Conservation (phyloP, 2,888 invertebrate genomes). For the Belgica antarctica region DNA sequence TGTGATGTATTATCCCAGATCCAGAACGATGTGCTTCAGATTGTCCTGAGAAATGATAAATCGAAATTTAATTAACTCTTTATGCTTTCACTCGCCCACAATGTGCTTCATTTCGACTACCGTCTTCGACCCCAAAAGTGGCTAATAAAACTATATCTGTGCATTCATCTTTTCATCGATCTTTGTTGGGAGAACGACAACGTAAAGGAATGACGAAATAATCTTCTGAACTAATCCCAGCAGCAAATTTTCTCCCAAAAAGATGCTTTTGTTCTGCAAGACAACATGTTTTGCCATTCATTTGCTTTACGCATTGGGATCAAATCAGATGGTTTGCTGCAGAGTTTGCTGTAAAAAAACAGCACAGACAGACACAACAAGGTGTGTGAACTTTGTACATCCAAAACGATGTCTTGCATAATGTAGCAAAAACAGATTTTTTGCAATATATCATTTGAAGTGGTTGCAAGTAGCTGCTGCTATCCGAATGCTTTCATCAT, state of each 20-base stretch:
- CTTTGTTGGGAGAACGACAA: constrained; percentile 8
- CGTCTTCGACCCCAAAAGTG: neutral
- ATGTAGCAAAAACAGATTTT: constrained; percentile 11
- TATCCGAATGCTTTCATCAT: neutral
- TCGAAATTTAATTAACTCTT: constrained; percentile 42
- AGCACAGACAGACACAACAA: neutral
- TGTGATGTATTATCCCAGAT: neutral
- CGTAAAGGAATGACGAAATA: neutral
- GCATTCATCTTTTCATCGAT: too few relatives aligned
- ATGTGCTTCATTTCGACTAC: neutral
- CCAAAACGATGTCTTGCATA: constrained; percentile 12
- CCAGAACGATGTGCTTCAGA: neutral
- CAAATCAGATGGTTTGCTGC: neutral
- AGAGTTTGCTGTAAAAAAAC: neutral
- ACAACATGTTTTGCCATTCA: constrained; percentile 12
- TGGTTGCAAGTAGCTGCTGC: constrained; percentile 26
- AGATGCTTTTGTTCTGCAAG: neutral
- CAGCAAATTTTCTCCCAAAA: neutral
- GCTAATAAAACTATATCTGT: too few relatives aligned
- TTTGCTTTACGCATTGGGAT: neutral
- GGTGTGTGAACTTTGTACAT: constrained; percentile 14
- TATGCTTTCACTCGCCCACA: neutral
- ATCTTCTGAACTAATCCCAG: constrained; percentile 7
- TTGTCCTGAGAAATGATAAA: constrained; percentile 33
- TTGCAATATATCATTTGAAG: constrained; percentile 38